Conservation (phyloP, 2,797 vertebrate species). For the Helarctos malayanus region DNA sequence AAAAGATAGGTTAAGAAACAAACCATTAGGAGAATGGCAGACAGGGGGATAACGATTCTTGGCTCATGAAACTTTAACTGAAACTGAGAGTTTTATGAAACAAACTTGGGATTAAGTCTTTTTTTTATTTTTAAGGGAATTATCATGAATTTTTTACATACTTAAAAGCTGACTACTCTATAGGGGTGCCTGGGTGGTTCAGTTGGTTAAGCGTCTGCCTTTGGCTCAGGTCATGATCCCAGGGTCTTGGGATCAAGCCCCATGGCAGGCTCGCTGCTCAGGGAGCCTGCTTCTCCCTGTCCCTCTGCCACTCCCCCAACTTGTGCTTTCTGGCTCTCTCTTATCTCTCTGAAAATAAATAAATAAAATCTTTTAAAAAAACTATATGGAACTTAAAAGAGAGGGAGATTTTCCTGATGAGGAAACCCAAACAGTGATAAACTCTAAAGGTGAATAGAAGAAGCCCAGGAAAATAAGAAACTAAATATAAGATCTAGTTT, state of each 20-base stretch:
- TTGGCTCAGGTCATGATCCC: neutral
- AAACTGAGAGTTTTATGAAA: conserved; percentile 77
- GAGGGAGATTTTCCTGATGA: neutral
- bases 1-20: conserved; percentile 61
- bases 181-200: neutral
- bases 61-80: conserved; percentile 59
- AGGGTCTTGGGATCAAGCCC: neutral
- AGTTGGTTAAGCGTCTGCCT: neutral
- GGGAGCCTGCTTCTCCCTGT: neutral
- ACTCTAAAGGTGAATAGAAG: neutral
- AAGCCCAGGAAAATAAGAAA: conserved; percentile 1
- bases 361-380: no score
- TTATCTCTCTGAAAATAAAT: no score
- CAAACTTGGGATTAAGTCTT: conserved; percentile 60
- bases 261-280: neutral
- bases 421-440: neutral
- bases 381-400: neutral
- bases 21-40: conserved; percentile 64
- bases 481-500: neutral
- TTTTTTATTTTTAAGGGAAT: conserved; percentile 71
- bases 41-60: conserved; percentile 41
- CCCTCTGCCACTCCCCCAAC: neutral
- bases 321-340: no score
- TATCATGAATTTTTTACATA: conserved; percentile 77
- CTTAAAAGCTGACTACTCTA: conserved; percentile 69